Base-by-base conservation (phyloP, 2,113 vertebrate genomes). In the Nematolebias whitei region DNA sequence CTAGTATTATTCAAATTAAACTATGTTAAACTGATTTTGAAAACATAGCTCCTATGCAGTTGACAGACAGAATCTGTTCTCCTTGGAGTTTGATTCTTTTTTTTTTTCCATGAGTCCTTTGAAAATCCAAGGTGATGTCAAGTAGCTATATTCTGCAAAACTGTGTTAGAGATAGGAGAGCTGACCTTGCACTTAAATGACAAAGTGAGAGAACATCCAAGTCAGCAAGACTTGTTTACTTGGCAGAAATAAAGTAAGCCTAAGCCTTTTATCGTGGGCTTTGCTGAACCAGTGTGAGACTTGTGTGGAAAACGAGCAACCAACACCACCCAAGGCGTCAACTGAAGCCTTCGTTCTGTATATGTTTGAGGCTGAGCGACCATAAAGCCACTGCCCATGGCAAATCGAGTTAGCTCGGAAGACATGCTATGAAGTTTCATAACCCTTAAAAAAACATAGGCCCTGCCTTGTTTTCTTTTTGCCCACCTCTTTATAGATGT, bases 191-290 rank as follows among this genome's bases (percentile, higher is more conserved):
- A 86, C 85, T 85, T 78, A 79, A 80, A 89, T 83, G 78, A 85
- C 79, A 85, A 83, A 81, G 82, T 80, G 60, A 76, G 63, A 70
- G 64, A 79, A 67, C 67, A 78, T 83, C 64, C 78, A 75, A 80
- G 89, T 77, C 73, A 87, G 78, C 79, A 68, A 73, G 85, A 80
- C 76, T 78, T 90, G 83, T 91, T 90, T 88, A 87, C 83, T 89
- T 85, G 79, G 83, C 87, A 90, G 77, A 87, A 87, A 83, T 71
- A 79, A 80, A 85, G 54, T 39, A 72, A 61, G 20, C 18, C 54
- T 61, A 77, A 85, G 80, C 74, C 65, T 87, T 90, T 88, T 72
- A 90, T 90, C 75, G 68, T 40, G 53, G 51, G 78, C 76, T 86
- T 83, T 71, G 69, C 55, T 12, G 57, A 75, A 71, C 77, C 74